Conservation (phyloP, 2,888 invertebrate species). For the Athalia circularis region DNA sequence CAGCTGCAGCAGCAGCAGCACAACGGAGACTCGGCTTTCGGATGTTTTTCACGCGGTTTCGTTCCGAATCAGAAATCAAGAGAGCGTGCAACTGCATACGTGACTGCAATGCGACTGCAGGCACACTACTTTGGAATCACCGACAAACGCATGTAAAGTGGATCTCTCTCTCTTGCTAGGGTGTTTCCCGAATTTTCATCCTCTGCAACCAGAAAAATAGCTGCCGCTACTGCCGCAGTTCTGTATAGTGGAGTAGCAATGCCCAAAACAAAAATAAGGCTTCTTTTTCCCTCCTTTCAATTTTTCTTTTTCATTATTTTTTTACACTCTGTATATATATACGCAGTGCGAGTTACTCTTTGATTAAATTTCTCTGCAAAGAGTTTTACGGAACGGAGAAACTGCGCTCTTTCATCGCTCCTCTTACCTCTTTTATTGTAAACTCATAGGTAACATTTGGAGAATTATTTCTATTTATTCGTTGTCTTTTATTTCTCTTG, state of each 20-base stretch:
- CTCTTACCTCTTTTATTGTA: background rate
- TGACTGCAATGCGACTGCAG: conserved; percentile 44
- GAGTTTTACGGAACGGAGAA: background rate
- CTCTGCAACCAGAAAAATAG: conserved; percentile 40
- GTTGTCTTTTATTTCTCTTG: background rate
- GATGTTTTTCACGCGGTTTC: conserved; percentile 38
- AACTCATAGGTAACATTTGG: background rate
- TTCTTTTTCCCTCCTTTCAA: conserved; percentile 57
- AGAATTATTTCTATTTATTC: conserved; percentile 1
- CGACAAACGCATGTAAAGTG: conserved; percentile 45
- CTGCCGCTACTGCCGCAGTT: conserved; percentile 56
- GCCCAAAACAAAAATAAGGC: conserved; percentile 54
- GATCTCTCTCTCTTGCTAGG: conserved; percentile 37
- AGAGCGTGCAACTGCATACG: conserved; percentile 55
- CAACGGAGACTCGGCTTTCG: background rate
- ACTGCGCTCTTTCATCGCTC: conserved; percentile 26
- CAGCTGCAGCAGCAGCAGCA: no score
- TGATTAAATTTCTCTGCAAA: conserved; percentile 26
- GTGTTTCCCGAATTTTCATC: conserved; percentile 39
- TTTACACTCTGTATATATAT: background rate
- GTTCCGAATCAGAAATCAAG: conserved; percentile 67
- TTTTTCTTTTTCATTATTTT: background rate
- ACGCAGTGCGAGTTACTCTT: conserved; percentile 21
- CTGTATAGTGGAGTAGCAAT: conserved; percentile 47
- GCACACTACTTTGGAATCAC: conserved; percentile 73